Base-by-base conservation (phyloP, 2,113 vertebrate genomes). In the Crotalus helleri region DNA sequence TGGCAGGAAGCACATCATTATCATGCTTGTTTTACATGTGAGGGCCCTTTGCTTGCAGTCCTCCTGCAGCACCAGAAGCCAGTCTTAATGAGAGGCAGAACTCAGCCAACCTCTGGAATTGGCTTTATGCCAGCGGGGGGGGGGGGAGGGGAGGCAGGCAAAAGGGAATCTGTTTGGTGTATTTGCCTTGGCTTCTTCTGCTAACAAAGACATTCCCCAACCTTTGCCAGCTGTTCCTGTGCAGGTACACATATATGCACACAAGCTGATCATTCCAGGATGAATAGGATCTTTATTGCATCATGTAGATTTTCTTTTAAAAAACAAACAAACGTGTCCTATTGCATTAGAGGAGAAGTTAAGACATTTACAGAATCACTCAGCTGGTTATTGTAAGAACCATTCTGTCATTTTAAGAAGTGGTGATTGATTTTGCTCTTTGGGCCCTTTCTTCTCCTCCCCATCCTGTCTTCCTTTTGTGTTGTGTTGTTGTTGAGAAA, bases 1-100 rank as follows among this genome's bases (percentile, higher is more conserved):
- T 0, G 6, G 94, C 93, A 93, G 93, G 59, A 93, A 93, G 93
- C 91, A 92, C 91, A 95, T 93, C 87, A 0, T 94, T 85, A 1
- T 90, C 94, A 39, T 91, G 93, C 95, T 9, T 1, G 59, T 93
- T 93, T 93, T 59, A 4, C 95, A 91, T 9, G 3, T n/a, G 58
- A 85, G 92, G 64, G 92, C 94, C 17, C 91, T 93, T 92, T 64
- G 57, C 1, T 10, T 0, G 1, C 85, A 89, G 69, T 91, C 49
- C 92, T 88, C 53, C 12, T 4, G 59, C 21, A 94, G 0, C 21
- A 88, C 26, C 3, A 49, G 26, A n/a, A 87, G 91, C 91, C 54
- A 59, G 51, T 26, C 24, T 59, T 49, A 46, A 57, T 49, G 81
- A 5, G 39, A 49, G 81, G 55, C 39, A 46, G 81, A 23, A 29